Evolutionary conservation across 2,113 vertebrate genomes (phyloP).

Genomic region (Cyanoliseus patagonus): DNA sequence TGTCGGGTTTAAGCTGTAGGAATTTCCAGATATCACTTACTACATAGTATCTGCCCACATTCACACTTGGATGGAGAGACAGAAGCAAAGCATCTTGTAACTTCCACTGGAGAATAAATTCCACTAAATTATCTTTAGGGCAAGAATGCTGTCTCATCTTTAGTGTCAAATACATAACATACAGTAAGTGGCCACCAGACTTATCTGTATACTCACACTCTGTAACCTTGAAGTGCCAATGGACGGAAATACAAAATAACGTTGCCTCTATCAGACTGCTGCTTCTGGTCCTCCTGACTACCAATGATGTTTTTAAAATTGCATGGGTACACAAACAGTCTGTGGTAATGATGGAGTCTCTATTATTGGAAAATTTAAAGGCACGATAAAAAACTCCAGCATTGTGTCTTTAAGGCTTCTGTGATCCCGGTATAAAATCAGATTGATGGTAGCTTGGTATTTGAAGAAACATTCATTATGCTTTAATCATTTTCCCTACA

Average conservation of each 20-base stretch:
- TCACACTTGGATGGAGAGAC: not conserved
- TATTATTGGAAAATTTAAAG: not conserved
- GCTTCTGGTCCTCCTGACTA: not conserved
- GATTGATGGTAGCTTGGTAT: not conserved
- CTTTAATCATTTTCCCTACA: not conserved
- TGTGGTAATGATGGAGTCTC: not conserved
- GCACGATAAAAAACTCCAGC: not conserved
- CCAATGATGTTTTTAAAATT: not conserved
- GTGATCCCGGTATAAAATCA: not conserved
- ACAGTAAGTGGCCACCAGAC: not conserved
- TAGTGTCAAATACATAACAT: not conserved
- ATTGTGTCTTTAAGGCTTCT: not conserved
- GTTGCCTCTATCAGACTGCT: not conserved
- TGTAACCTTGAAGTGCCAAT: not conserved
- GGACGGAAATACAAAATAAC: not conserved
- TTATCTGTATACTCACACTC: not conserved
- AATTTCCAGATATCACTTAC: not conserved
- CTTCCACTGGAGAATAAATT: not conserved
- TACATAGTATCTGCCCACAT: not conserved
- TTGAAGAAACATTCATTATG: not conserved
- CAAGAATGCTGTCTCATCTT: not conserved
- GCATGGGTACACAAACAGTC: fast-evolving
- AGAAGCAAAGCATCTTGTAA: not conserved
- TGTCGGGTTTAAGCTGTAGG: not conserved
- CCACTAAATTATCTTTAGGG: not conserved